phyloP scores from a whole-genome alignment of 2,888 invertebrate genomes.

The Lasioglossum morio region DNA sequence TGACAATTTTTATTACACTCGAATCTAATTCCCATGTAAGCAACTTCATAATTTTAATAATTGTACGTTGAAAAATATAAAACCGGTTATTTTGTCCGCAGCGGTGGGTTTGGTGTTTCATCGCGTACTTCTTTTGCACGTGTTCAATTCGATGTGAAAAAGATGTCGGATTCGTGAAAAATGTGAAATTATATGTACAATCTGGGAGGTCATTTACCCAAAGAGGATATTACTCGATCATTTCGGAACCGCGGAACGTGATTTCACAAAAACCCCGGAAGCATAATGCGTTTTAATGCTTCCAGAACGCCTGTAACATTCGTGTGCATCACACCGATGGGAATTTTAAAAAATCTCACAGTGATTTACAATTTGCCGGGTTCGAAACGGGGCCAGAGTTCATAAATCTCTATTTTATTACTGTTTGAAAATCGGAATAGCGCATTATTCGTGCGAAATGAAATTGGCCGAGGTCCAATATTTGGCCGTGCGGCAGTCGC shows the following conservation, averaged over 20 bases:
- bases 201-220: not conserved
- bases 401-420: slow-evolving; percentile 52
- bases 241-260: not conserved
- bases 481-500: slow-evolving; percentile 3
- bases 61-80: too few relatives aligned
- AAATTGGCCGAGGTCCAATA: slow-evolving; percentile 59
- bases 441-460: slow-evolving; percentile 55
- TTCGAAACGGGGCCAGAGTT: slow-evolving; percentile 14
- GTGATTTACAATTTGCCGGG: slow-evolving; percentile 8
- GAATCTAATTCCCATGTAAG: too few relatives aligned
- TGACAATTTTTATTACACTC: too few relatives aligned
- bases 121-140: too few relatives aligned
- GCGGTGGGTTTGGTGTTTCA: too few relatives aligned
- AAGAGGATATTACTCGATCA: not conserved
- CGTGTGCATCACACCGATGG: not conserved
- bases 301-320: not conserved
- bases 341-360: slow-evolving; percentile 14
- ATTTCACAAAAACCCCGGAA: not conserved
- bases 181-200: too few relatives aligned
- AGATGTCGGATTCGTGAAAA: too few relatives aligned
- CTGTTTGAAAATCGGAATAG: slow-evolving; percentile 49
- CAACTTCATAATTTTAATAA: too few relatives aligned
- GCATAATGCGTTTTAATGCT: not conserved
- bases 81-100: too few relatives aligned
- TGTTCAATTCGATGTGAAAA: too few relatives aligned